Evolutionary conservation across 2,888 invertebrate species (phyloP), one percentile per base, ranked within the genome.

Genomic region (Apamea crenata): DNA sequence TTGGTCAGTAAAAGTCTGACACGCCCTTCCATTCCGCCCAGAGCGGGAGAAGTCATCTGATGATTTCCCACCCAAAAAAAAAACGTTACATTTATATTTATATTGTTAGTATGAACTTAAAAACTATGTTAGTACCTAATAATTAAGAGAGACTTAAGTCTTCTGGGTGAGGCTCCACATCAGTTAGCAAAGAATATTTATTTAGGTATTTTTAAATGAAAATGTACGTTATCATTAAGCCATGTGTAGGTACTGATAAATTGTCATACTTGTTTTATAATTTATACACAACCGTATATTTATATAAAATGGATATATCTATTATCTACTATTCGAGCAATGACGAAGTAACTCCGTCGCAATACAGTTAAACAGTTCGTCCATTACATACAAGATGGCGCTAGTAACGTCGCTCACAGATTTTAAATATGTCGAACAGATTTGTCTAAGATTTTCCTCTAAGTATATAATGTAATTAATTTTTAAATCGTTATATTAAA

Each of bases 381-480:
- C 29, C 4, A 14, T 16, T 53, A 53, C 10, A 21, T 16, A 53
- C 69, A 10, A 82, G 82, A 83, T 82, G 84, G 82, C 84, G 82
- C 61, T 82, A 77, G 67, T 32, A 47, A 36, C 18, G 3, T 18
- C 8, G 8, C 16, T 36, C 10, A 53, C 3, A 7, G 0, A 29
- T 63, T 29, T 5, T 36, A 40, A 36, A 36, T 44, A 71, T 14
- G n/a, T 29, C 2, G 10, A 18, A 63, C n/a, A 21, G 7, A 14
- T 68, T 68, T 29, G 7, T 21, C 14, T 68, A 29, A 47, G 14
- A 25, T n/a, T 66, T 59, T n/a, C n/a, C 16, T 36, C 0, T 12
- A n/a, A n/a, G n/a, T n/a, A 40, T 14, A 5, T 32, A n/a, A 16
- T 25, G 16, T 66, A n/a, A 40, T 18, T 8, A n/a, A 40, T 40